Percentiles rank a stretch among this genome's conserved stretches.
Conservation (phyloP, 2,113 vertebrate species). For the Indri indri region DNA sequence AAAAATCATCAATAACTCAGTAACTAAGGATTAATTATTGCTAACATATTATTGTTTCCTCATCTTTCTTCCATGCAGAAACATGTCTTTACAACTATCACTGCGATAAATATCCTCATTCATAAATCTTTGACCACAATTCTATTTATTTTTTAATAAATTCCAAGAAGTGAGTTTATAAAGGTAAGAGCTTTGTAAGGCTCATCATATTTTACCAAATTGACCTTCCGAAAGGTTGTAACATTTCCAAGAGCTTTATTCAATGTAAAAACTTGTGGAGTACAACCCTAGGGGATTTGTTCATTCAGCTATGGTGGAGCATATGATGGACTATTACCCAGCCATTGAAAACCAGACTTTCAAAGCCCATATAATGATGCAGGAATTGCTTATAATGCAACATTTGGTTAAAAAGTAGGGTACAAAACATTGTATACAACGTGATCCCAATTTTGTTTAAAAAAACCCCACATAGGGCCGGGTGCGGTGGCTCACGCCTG, state of each 20-base stretch:
- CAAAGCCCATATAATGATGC: background rate
- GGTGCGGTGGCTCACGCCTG: too few relatives aligned
- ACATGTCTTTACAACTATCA: conserved; percentile 1
- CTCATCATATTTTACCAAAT: background rate
- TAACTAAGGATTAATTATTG: background rate
- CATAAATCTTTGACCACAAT: background rate
- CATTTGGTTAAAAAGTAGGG: background rate
- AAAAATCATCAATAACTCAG: background rate
- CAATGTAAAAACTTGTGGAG: background rate
- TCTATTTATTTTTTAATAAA: conserved; percentile 21
- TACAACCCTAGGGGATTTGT: background rate
- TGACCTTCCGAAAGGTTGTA: conserved; percentile 21
- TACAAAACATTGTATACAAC: background rate
- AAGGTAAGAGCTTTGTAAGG: conserved; percentile 22
- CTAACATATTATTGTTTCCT: background rate
- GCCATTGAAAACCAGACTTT: background rate
- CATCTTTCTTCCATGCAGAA: background rate
- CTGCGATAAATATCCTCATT: background rate
- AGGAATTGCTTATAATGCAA: background rate
- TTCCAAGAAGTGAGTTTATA: conserved; percentile 17
- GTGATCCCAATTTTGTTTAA: background rate
- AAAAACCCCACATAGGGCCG: too few relatives aligned
- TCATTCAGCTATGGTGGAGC: background rate
- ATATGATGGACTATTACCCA: background rate
- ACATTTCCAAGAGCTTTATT: background rate